A percentile compares a stretch with the other conserved stretches of the same genome.
These are phyloP conservation scores for Urocitellus parryii DNA, from an alignment of 2,113 vertebrate species.

Conservation along the genomic window DNA sequence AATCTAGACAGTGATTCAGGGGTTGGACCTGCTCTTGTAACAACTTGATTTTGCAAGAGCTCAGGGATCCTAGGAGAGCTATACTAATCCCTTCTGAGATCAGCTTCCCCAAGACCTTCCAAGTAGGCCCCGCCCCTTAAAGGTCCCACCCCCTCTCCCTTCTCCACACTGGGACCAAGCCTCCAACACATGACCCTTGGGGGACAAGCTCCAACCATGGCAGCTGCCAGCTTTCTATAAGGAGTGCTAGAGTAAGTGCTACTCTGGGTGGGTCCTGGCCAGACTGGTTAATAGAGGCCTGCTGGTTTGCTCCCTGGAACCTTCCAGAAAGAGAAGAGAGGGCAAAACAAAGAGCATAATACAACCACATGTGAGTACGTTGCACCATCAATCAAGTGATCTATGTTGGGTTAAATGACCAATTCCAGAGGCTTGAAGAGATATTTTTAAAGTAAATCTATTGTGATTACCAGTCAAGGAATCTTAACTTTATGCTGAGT, in stretches of 20 bases:
- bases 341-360: neutral
- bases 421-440: constrained; percentile 38
- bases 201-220: too few species aligned
- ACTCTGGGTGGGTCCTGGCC: neutral
- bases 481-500: constrained; percentile 53
- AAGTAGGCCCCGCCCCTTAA: neutral
- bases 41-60: neutral
- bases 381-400: constrained; percentile 46
- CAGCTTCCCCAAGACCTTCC: neutral
- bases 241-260: neutral
- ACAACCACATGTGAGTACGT: neutral
- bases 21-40: neutral
- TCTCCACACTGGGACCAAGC: neutral
- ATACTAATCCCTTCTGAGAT: neutral
- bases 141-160: neutral
- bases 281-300: neutral
- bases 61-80: neutral
- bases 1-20: neutral
- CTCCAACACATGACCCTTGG: neutral
- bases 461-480: constrained; percentile 52
- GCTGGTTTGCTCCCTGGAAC: neutral
- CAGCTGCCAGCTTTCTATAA: neutral
- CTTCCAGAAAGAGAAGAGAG: neutral
- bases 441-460: constrained; percentile 62
- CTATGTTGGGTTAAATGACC: constrained; percentile 39